Evolutionary conservation across 2,797 vertebrate genomes (phyloP).

Genomic region (Heliangelus exortis): DNA sequence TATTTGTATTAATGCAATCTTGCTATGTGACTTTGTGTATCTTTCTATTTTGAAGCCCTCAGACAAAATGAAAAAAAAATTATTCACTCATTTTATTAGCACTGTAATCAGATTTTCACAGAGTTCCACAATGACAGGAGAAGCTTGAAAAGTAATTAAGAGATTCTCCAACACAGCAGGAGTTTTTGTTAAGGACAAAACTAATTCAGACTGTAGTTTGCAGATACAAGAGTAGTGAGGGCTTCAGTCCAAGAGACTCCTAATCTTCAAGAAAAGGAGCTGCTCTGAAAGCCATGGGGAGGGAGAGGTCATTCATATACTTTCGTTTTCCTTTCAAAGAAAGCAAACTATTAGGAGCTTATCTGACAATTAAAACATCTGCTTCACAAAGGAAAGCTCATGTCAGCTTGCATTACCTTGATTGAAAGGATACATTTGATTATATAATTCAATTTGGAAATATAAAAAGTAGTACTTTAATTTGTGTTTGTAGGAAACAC

Average conservation of each 20-base stretch:
- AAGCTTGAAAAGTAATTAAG: conserved; percentile 77
- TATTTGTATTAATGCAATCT: conserved; percentile 17
- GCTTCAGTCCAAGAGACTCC: conserved; percentile 35
- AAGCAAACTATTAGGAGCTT: conserved; percentile 41
- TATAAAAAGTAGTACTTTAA: conserved; percentile 42
- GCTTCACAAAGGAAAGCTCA: conserved; percentile 20
- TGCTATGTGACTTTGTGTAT: conserved; percentile 15
- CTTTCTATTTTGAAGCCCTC: conserved; percentile 54
- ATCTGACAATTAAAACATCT: conserved; percentile 64
- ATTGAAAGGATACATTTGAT: conserved; percentile 49
- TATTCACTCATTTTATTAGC: conserved; percentile 69
- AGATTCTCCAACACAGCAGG: conserved; percentile 72
- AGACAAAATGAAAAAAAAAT: conserved; percentile 42
- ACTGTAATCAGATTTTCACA: conserved; percentile 71
- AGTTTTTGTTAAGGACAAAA: conserved; percentile 69
- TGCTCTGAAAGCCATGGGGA: conserved; percentile 37
- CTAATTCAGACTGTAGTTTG: conserved; percentile 56
- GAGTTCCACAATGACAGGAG: conserved; percentile 67
- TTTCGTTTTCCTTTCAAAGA: conserved; percentile 10
- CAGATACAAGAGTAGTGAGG: conserved; percentile 46
- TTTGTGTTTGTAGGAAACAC: conserved; percentile 17
- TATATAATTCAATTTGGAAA: conserved; percentile 55
- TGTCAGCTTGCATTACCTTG: background rate
- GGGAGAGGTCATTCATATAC: conserved; percentile 31
- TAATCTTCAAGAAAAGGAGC: conserved; percentile 58